Conservation (phyloP, 2,888 invertebrate genomes). For the Drosophila emarginata region DNA sequence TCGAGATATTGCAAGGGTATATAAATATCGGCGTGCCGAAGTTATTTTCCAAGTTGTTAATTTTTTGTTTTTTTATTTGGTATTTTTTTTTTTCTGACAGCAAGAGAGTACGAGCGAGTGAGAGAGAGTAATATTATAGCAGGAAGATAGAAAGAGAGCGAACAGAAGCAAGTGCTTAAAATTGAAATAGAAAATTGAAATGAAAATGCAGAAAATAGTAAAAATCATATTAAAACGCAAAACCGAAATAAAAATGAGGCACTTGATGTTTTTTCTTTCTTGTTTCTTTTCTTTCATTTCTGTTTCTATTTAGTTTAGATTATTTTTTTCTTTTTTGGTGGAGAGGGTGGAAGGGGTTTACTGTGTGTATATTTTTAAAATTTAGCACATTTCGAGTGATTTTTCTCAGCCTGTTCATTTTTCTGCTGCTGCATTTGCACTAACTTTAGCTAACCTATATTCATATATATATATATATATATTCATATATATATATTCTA, state of each 20-base stretch:
- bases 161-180: conserved; percentile 55
- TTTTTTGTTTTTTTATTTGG: conserved; percentile 12
- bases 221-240: conserved; percentile 31
- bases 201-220: conserved; percentile 27
- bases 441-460: conserved; percentile 34
- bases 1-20: background rate
- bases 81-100: conserved; percentile 8
- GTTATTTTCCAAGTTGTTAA: background rate
- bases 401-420: conserved; percentile 28
- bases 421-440: conserved; percentile 71
- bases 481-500: conserved; percentile 1
- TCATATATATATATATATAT: background rate
- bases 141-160: conserved; percentile 29
- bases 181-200: conserved; percentile 22
- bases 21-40: background rate
- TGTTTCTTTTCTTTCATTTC: conserved; percentile 9
- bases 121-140: background rate
- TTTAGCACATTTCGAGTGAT: conserved; percentile 63
- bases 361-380: conserved; percentile 71
- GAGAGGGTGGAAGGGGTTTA: background rate
- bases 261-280: conserved; percentile 19
- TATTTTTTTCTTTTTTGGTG: conserved; percentile 3
- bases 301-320: conserved; percentile 20
- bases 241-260: conserved; percentile 39
- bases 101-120: conserved; percentile 3